A percentile compares a stretch with the other conserved stretches of the same genome.
Evolutionary conservation across 2,113 vertebrate genomes (phyloP).

Genomic region (Macrotus californicus): DNA sequence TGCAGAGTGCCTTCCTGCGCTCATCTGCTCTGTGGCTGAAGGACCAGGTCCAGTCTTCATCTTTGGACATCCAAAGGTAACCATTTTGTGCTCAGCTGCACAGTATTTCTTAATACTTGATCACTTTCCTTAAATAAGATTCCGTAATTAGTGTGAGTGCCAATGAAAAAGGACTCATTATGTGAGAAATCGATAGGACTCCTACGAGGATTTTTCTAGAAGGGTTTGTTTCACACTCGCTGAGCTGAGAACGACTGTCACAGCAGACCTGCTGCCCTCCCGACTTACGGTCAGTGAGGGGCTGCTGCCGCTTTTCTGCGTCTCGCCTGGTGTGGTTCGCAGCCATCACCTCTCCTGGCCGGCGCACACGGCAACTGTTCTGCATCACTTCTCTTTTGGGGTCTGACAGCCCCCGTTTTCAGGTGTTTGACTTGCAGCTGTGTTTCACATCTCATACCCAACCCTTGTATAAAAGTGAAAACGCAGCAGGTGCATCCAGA

Average conservation of each 20-base stretch:
- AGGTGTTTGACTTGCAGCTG: not conserved
- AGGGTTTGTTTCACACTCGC: not conserved
- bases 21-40: slow-evolving; percentile 90
- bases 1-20: slow-evolving; percentile 84
- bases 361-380: not conserved
- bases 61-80: slow-evolving; percentile 89
- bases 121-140: not conserved
- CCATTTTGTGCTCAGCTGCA: not conserved
- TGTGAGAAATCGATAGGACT: not conserved
- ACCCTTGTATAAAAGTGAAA: not conserved
- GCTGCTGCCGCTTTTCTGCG: not conserved
- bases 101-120: not conserved
- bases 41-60: slow-evolving; percentile 83
- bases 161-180: not conserved
- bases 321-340: not conserved
- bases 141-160: not conserved
- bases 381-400: not conserved
- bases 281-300: not conserved
- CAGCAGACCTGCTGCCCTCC: not conserved
- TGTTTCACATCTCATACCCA: not conserved
- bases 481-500: not conserved
- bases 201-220: not conserved
- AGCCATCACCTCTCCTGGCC: not conserved
- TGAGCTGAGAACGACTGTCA: not conserved
- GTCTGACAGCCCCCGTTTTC: not conserved